phyloP scores from a whole-genome alignment of 2,113 vertebrate genomes.

The Syngnathus scovelli region DNA sequence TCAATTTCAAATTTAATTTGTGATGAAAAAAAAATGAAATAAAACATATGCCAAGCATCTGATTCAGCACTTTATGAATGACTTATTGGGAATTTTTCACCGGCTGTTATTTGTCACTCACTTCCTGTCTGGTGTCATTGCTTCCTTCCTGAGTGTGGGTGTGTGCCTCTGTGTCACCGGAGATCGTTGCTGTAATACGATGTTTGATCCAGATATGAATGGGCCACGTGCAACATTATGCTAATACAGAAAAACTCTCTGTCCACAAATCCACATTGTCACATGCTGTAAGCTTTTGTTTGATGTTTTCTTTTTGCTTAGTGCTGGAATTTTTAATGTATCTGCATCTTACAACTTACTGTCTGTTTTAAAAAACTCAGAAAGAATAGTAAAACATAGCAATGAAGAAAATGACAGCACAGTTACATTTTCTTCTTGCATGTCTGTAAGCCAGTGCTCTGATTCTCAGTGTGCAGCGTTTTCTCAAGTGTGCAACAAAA shows the following conservation, averaged over 20 bases:
- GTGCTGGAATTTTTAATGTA: too few species aligned
- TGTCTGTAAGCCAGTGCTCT: too few species aligned
- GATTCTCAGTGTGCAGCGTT: too few species aligned
- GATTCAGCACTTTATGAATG: conserved; percentile 60
- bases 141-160: conserved; percentile 45
- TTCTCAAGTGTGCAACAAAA: too few species aligned
- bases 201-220: conserved; percentile 20
- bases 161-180: conserved; percentile 26
- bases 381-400: too few species aligned
- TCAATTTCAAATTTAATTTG: too few species aligned
- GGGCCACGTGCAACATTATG: not conserved
- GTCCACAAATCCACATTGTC: not conserved
- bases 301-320: too few species aligned
- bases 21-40: too few species aligned
- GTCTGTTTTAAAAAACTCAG: too few species aligned
- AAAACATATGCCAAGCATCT: conserved; percentile 1
- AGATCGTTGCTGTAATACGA: not conserved
- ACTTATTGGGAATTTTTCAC: conserved; percentile 31
- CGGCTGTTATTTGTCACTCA: conserved; percentile 35
- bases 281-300: not conserved
- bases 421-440: too few species aligned
- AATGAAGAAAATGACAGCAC: too few species aligned
- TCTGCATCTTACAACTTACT: too few species aligned
- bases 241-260: not conserved
- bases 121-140: conserved; percentile 44